These are phyloP conservation scores for Eospalax fontanierii DNA, from an alignment of 2,797 vertebrate genomes.

Conservation along the genomic window DNA sequence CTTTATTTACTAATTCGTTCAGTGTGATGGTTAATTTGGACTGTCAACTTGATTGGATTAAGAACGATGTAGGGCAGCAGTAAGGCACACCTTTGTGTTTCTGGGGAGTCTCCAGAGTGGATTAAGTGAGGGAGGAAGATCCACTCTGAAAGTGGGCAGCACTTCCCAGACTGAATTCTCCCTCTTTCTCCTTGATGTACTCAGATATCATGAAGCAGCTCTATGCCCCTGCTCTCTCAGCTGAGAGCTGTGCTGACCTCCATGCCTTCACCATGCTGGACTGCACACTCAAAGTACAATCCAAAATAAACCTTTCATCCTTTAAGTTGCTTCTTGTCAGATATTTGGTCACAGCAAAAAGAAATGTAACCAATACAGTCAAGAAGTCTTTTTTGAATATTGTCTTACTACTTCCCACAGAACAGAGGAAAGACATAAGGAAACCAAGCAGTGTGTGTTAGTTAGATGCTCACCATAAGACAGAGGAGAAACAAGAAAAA, in stretches of 20 bases:
- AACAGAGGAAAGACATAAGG: not conserved
- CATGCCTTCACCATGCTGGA: not conserved
- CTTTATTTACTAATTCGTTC: not conserved
- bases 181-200: too few species aligned
- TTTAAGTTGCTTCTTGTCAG: not conserved
- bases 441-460: not conserved
- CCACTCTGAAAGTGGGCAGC: not conserved
- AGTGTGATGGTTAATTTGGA: not conserved
- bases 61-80: not conserved
- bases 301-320: not conserved
- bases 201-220: too few species aligned
- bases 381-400: not conserved
- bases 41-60: not conserved
- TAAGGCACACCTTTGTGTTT: not conserved
- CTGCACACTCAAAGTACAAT: not conserved
- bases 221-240: not conserved
- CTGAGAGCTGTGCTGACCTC: not conserved
- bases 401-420: not conserved
- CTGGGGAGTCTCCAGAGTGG: not conserved
- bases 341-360: not conserved
- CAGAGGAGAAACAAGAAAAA: not conserved
- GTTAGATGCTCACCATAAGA: not conserved
- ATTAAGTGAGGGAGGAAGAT: not conserved
- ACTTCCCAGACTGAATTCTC: not conserved
- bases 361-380: not conserved